Base-by-base conservation (phyloP, 2,113 vertebrate genomes). In the Sakesphorus luctuosus region DNA sequence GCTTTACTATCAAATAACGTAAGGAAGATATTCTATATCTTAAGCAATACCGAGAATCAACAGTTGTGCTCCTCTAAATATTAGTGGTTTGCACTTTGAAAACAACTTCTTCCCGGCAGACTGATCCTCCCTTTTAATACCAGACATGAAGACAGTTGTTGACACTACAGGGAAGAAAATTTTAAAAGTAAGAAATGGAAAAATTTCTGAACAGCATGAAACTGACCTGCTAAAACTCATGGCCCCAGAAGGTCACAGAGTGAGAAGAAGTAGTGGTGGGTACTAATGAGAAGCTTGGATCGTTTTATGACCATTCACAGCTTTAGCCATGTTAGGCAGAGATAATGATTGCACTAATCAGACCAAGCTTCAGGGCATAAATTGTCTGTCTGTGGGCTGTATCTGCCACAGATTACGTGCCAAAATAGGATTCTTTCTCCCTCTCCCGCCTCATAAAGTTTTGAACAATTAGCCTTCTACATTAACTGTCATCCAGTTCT, bases 181-280 rank as follows among this genome's bases (percentile, higher is more conserved):
- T 79, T 85, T 88, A 67, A 35, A 91, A 94, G 67, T 35, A 87
- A 89, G 87, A 96, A 82, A 90, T 59, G 9, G 62, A 80, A 91
- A 91, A 40, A 66, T 63, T 92, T 87, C 84, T 87, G 63, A 95
- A 82, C 56, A 73, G 55, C 59, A 77, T 63, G 53, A 76, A 90
- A 36, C 5, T 28, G 78, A 85, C 62, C 53, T 83, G 74, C 35
- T 84, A 89, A 81, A 87, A 89, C 29, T 76, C 69, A 83, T 58
- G 1, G 0, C 50, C 55, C 55, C 43, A 79, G 56, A 87, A 91
- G 29, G 78, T 87, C 89, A 76, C 58, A 50, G 52, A 87, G 29
- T 46, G 29, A 85, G 50, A 87, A 74, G 73, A 92, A 59, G 55
- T 67, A 52, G 46, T 68, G 31, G 33, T 77, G 66, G 44, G 29